Conservation (phyloP, 2,797 vertebrate genomes). For the Poecilia wingei region DNA sequence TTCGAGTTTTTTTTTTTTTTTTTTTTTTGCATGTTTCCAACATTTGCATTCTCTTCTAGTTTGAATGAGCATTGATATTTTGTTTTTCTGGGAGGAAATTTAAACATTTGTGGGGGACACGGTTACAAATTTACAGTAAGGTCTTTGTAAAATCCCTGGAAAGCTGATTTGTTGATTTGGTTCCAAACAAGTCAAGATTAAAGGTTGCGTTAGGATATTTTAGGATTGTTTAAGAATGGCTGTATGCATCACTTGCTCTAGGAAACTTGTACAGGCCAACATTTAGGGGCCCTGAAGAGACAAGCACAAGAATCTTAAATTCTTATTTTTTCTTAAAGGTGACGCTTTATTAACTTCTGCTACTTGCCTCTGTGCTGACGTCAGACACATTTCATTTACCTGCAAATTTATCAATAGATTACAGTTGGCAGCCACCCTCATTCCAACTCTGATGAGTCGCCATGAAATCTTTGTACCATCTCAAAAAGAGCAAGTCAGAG, state of each 20-base stretch:
- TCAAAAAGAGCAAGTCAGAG: background rate
- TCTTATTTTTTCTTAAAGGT: background rate
- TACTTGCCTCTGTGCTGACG: background rate
- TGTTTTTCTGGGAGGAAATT: background rate
- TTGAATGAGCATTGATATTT: background rate
- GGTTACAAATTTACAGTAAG: background rate
- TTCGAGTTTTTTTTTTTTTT: background rate
- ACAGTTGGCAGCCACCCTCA: background rate
- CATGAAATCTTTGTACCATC: background rate
- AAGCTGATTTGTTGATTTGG: background rate
- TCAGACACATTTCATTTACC: background rate
- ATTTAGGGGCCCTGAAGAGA: background rate
- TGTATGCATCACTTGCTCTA: background rate
- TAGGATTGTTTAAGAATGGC: background rate
- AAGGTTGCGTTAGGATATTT: background rate
- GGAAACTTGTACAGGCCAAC: background rate
- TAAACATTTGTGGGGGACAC: background rate
- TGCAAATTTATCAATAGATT: background rate
- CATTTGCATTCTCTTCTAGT: background rate
- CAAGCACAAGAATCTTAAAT: background rate
- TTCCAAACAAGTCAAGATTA: background rate
- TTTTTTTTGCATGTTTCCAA: background rate
- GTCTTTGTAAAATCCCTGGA: background rate
- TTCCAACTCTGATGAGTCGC: background rate
- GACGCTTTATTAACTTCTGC: background rate